These are phyloP conservation scores for Solenopsis fugax DNA, from an alignment of 1,140 invertebrate genomes.

Conservation along the genomic window DNA sequence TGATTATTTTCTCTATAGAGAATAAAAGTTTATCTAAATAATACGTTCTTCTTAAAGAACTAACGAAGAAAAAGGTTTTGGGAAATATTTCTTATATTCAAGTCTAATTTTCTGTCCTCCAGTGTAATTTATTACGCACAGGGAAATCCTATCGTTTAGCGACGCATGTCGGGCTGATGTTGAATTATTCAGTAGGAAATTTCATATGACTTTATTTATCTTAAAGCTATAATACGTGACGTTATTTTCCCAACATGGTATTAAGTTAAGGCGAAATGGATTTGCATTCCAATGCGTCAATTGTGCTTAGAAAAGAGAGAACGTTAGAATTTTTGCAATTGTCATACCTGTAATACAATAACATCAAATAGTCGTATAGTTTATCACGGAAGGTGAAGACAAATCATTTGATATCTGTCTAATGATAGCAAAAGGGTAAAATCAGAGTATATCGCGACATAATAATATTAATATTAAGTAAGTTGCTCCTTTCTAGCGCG, in stretches of 20 bases:
- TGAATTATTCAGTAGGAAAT: slow-evolving; percentile 28
- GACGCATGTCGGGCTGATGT: background rate
- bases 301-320: slow-evolving; percentile 27
- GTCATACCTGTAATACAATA: slow-evolving; percentile 14
- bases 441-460: background rate
- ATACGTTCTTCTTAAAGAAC: background rate
- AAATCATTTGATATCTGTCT: slow-evolving; percentile 27
- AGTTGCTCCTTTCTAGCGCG: slow-evolving; percentile 19
- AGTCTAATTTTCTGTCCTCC: slow-evolving; percentile 27
- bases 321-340: slow-evolving; percentile 1
- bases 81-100: background rate
- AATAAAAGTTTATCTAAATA: slow-evolving; percentile 15
- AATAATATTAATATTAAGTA: slow-evolving; percentile 22
- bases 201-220: background rate
- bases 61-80: background rate
- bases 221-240: background rate
- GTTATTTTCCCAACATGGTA: background rate
- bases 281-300: slow-evolving; percentile 43
- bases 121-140: slow-evolving; percentile 68
- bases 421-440: slow-evolving; percentile 3
- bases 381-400: background rate
- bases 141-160: slow-evolving; percentile 38
- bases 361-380: slow-evolving; percentile 11
- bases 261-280: slow-evolving; percentile 45
- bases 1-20: background rate